phyloP scores from a whole-genome alignment of 92 coral and sea anemone genomes.

The Bergia puertoricense region DNA sequence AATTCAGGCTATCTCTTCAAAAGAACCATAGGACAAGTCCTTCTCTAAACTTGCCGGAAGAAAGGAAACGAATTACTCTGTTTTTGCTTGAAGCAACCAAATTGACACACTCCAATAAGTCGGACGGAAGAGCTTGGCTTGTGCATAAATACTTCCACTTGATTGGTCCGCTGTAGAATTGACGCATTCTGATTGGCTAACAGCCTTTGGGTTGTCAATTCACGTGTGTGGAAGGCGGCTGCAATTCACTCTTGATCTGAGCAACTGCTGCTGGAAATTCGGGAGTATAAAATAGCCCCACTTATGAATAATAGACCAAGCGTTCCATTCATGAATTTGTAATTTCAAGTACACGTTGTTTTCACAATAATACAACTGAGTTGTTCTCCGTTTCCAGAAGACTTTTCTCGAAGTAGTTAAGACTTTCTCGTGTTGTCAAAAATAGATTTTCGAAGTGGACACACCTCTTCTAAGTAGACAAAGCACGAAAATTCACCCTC shows the following conservation, averaged over 20 bases:
- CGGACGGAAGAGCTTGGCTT: conserved; percentile 39
- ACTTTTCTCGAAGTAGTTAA: not conserved
- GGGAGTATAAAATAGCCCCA: conserved; percentile 6
- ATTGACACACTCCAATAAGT: conserved; percentile 39
- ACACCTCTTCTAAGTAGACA: conserved; percentile 36
- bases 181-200: conserved; percentile 29
- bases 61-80: conserved; percentile 21
- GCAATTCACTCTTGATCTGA: conserved; percentile 21
- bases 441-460: conserved; percentile 24
- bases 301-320: not conserved
- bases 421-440: not conserved
- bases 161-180: conserved; percentile 12
- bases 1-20: conserved; percentile 47
- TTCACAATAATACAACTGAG: not conserved
- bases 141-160: conserved; percentile 8
- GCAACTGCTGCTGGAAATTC: not conserved
- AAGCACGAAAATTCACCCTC: not conserved
- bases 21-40: conserved; percentile 51
- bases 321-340: not conserved
- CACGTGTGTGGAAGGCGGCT: conserved; percentile 34
- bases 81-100: conserved; percentile 29
- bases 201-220: not conserved
- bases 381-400: not conserved
- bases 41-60: conserved; percentile 26
- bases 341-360: conserved; percentile 14